phyloP scores from a whole-genome alignment of 1,140 invertebrate genomes.

The Camponotus vicinus region DNA sequence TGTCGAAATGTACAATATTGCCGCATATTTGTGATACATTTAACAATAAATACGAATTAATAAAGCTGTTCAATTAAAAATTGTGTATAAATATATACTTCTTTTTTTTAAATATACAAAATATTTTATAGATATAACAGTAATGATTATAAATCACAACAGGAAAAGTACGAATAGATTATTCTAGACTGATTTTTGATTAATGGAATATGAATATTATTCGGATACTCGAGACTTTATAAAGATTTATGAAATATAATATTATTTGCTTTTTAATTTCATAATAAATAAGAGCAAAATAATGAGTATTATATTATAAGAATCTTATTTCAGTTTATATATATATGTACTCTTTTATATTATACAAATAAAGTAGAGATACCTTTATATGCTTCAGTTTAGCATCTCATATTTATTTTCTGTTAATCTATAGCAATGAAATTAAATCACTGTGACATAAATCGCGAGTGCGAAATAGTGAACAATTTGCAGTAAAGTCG shows the following conservation, averaged over 20 bases:
- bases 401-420: neutral
- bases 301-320: neutral
- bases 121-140: neutral
- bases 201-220: neutral
- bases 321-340: neutral
- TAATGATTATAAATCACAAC: neutral
- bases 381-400: neutral
- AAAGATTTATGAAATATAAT: neutral
- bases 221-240: neutral
- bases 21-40: neutral
- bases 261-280: neutral
- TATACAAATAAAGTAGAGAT: too few relatives aligned
- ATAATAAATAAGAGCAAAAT: neutral
- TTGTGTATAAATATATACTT: neutral
- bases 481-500: conserved; percentile 34
- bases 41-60: conserved; percentile 13
- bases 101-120: neutral
- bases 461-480: neutral
- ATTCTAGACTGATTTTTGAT: neutral
- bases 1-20: conserved; percentile 12
- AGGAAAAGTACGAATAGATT: neutral
- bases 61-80: conserved; percentile 5
- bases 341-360: neutral
- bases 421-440: neutral
- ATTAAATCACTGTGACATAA: neutral